Evolutionary conservation across 2,113 vertebrate genomes (phyloP).

Genomic region (Ciconia maguari): DNA sequence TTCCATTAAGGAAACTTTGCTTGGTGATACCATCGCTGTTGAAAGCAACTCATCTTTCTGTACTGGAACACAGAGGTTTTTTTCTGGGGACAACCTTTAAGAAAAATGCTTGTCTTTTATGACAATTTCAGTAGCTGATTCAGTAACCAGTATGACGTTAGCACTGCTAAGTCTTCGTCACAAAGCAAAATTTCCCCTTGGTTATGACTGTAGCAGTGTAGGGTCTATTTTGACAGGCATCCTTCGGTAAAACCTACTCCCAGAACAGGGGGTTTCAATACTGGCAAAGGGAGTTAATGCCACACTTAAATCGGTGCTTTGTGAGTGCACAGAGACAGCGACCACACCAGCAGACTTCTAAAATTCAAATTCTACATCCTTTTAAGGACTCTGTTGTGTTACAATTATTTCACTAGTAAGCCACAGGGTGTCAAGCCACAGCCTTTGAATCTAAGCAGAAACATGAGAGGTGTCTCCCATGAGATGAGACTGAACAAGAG

Average conservation of each 20-base stretch:
- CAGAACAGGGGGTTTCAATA: not conserved
- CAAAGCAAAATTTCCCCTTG: not conserved
- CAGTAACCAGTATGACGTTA: not conserved
- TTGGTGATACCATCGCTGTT: not conserved
- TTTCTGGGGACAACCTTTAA: not conserved
- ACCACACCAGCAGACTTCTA: not conserved
- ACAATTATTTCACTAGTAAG: not conserved
- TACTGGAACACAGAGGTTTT: not conserved
- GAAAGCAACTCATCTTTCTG: not conserved
- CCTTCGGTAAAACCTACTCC: not conserved
- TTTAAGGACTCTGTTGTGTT: not conserved
- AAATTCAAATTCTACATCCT: not conserved
- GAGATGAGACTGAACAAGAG: not conserved
- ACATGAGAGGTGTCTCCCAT: not conserved
- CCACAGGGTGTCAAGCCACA: not conserved
- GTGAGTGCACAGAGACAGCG: not conserved
- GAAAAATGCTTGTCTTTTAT: not conserved
- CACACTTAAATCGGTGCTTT: not conserved
- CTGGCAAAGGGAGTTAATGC: fast-evolving
- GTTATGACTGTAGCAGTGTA: not conserved
- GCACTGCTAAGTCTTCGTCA: not conserved
- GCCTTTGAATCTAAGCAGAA: not conserved
- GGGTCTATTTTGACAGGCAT: not conserved
- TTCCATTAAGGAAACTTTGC: not conserved
- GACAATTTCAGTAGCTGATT: not conserved